Conservation (phyloP, 1,140 invertebrate species). For the Listronotus bonariensis region DNA sequence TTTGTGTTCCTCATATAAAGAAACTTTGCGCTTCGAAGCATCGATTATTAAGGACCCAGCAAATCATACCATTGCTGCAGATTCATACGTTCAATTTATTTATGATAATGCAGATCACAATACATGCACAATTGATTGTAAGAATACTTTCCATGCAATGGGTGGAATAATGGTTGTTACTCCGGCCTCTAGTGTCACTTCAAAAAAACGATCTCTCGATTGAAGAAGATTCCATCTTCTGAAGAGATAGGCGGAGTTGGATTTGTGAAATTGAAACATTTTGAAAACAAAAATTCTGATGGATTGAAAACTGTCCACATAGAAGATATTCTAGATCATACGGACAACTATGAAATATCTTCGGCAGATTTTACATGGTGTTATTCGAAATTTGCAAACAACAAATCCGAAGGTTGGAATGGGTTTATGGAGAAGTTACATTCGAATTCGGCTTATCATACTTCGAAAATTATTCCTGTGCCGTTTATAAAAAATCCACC, state of each 20-base stretch:
- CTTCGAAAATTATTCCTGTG: constrained; percentile 21
- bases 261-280: constrained; percentile 14
- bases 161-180: constrained; percentile 20
- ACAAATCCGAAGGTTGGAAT: neutral
- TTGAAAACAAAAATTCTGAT: constrained; percentile 19
- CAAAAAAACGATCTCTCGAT: constrained; percentile 14
- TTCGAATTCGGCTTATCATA: neutral
- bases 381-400: constrained; percentile 10
- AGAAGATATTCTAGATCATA: constrained; percentile 7
- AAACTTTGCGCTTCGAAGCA: constrained; percentile 27
- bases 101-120: constrained; percentile 10
- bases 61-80: constrained; percentile 15
- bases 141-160: constrained; percentile 24
- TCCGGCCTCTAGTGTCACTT: constrained; percentile 2
- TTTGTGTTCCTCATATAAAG: constrained; percentile 24
- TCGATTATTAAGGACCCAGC: constrained; percentile 18
- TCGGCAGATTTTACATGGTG: constrained; percentile 7
- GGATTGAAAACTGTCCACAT: constrained; percentile 9
- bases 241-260: constrained; percentile 13
- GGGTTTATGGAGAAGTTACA: constrained; percentile 10
- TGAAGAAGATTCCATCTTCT: constrained; percentile 15
- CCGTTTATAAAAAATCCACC: constrained; percentile 26
- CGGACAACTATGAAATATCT: constrained; percentile 5
- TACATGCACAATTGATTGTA: constrained; percentile 21
- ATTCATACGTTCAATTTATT: constrained; percentile 16